phyloP scores from a whole-genome alignment of 2,888 invertebrate genomes.

The Nemotelus pantherinus region DNA sequence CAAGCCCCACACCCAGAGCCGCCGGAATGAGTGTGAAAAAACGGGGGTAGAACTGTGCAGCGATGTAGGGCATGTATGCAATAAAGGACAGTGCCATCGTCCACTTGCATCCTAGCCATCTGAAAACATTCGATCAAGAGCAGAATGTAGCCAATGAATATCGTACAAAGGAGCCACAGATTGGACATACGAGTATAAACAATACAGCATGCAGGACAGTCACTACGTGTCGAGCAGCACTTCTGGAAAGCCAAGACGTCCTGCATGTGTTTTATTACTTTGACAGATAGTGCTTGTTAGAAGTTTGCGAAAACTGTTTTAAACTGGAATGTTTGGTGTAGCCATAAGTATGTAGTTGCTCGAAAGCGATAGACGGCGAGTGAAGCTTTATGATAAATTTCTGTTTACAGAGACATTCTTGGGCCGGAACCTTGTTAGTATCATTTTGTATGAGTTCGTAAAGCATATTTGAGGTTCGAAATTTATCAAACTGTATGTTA shows the following conservation, averaged over 20 bases:
- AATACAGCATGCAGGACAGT: neutral
- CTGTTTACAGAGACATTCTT: too few relatives aligned
- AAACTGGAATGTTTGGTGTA: too few relatives aligned
- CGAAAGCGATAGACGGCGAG: too few relatives aligned
- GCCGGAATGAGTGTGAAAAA: conserved; percentile 86
- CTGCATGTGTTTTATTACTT: too few relatives aligned
- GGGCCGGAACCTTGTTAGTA: too few relatives aligned
- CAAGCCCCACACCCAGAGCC: conserved; percentile 81
- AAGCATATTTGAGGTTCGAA: too few relatives aligned
- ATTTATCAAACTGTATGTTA: too few relatives aligned
- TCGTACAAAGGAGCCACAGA: neutral
- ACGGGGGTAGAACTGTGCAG: conserved; percentile 88
- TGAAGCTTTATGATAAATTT: too few relatives aligned
- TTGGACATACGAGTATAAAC: neutral
- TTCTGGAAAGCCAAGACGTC: neutral
- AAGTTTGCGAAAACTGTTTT: too few relatives aligned
- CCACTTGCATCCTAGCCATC: conserved; percentile 92
- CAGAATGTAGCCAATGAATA: neutral
- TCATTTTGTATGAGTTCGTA: too few relatives aligned
- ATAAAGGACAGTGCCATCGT: conserved; percentile 85
- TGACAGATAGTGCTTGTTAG: too few relatives aligned
- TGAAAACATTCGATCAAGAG: conserved; percentile 58
- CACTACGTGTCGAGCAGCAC: neutral
- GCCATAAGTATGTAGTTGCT: too few relatives aligned
- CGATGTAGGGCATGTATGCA: conserved; percentile 92